Percentiles rank a stretch among this genome's conserved stretches.
Conservation (phyloP, 2,888 invertebrate genomes). For the Euproctis similis region DNA sequence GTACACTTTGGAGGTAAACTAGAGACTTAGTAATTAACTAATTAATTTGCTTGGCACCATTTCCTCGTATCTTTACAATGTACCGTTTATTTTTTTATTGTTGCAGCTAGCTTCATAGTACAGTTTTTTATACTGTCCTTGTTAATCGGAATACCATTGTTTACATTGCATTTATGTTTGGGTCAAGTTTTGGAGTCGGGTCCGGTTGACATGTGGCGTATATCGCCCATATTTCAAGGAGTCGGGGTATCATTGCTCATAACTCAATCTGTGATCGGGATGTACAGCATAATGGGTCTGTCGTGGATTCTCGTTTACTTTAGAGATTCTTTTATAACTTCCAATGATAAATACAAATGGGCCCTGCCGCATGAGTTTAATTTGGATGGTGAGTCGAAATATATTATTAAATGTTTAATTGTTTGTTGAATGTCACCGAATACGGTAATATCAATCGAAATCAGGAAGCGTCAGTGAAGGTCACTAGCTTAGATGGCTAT, state of each 20-base stretch:
- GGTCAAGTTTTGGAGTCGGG: constrained; percentile 90
- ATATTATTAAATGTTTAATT: constrained; percentile 21
- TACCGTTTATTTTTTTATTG: constrained; percentile 19
- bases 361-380: constrained; percentile 83
- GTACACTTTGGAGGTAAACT: constrained; percentile 87
- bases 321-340: constrained; percentile 88
- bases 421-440: constrained; percentile 29
- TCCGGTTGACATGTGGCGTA: constrained; percentile 94
- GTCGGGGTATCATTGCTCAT: constrained; percentile 88
- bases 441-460: constrained; percentile 28
- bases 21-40: constrained; percentile 10
- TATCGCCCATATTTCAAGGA: constrained; percentile 93
- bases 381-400: constrained; percentile 74
- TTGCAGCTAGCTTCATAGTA: constrained; percentile 87
- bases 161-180: constrained; percentile 88
- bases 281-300: constrained; percentile 91
- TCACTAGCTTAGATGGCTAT: constrained; percentile 29
- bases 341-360: constrained; percentile 87
- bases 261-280: constrained; percentile 86
- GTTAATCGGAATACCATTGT: constrained; percentile 87
- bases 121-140: constrained; percentile 91
- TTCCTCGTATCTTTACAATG: constrained; percentile 13
- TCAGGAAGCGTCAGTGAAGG: constrained; percentile 39
- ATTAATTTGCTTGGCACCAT: constrained; percentile 12
- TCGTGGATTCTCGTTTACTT: constrained; percentile 95